phyloP scores from a whole-genome alignment of 1,140 invertebrate species.

The Sycobia sp. region DNA sequence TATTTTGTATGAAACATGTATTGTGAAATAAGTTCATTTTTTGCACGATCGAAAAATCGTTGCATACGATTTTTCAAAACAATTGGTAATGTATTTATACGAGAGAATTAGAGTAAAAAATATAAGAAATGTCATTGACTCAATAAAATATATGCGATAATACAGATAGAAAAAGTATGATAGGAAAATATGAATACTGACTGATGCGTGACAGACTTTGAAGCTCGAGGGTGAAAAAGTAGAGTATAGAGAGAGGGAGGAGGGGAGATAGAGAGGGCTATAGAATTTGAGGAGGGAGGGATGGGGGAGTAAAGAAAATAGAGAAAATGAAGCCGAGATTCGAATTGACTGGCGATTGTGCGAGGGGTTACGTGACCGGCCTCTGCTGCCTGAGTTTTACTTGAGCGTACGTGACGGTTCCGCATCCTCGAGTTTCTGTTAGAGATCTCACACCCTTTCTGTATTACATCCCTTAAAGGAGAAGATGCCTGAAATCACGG shows the following conservation, averaged over 20 bases:
- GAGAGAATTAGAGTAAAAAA: neutral
- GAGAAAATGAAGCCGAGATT: conserved; percentile 38
- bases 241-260: conserved; percentile 23
- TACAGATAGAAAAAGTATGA: no score
- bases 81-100: no score
- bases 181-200: no score
- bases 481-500: conserved; percentile 12
- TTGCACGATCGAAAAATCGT: no score
- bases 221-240: no score
- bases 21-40: no score
- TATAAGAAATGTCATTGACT: no score
- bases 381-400: neutral
- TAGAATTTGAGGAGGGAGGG: neutral
- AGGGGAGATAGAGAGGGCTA: conserved; percentile 19
- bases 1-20: no score
- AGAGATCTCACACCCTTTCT: no score
- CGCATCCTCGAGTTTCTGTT: neutral
- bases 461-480: neutral
- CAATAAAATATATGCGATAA: conserved; percentile 12
- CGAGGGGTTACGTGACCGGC: conserved; percentile 41
- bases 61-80: no score
- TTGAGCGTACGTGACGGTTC: neutral
- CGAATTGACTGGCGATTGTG: conserved; percentile 40
- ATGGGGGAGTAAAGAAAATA: conserved; percentile 10
- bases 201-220: no score